Evolutionary conservation across 2,888 invertebrate species (phyloP), one percentile per base, ranked within the genome.

Genomic region (Chesias legatella): DNA sequence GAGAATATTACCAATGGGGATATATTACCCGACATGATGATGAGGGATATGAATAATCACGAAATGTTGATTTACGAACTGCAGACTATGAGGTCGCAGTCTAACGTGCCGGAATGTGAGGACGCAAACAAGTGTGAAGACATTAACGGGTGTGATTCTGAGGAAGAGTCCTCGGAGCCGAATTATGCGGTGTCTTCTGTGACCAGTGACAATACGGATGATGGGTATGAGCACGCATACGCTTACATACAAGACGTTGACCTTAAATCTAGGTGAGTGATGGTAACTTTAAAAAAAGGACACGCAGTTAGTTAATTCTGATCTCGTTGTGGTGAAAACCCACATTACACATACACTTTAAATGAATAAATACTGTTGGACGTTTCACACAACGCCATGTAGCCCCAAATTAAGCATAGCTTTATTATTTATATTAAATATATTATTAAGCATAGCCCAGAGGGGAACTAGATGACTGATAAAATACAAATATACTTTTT

Each of bases 21-120:
- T 53, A 72, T 67, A 22, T 67, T 73, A 24, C 63, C 75, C 21
- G 82, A 80, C 47, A 64, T 67, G 22, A 60, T 69, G 53, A 78
- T 74, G 75, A 86, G 83, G 63, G 89, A 89, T 59, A 86, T 88
- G 82, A 88, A 83, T 60, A 91, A 91, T 67, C 93, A 93, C 65
- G 93, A 93, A 76, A 89, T 92, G 77, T 84, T 93, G 59, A 93
- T 93, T 60, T 90, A 92, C 47, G 93, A 93, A 67, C 67, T 93
- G 71, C 90, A 93, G 58, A 90, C 89, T 37, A 93, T 93, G 93
- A 89, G 91, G 42, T 88, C 88, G 32, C 80, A 81, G 50, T 73
- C 82, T 0, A 79, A 78, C 51, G 77, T 86, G 43, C 77, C 80
- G 3, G 79, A 80, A 20, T 51, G 41, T 30, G 47, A 75, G 33